Conservation (phyloP, 2,797 vertebrate species). For the Scomberomorus guttatus region DNA sequence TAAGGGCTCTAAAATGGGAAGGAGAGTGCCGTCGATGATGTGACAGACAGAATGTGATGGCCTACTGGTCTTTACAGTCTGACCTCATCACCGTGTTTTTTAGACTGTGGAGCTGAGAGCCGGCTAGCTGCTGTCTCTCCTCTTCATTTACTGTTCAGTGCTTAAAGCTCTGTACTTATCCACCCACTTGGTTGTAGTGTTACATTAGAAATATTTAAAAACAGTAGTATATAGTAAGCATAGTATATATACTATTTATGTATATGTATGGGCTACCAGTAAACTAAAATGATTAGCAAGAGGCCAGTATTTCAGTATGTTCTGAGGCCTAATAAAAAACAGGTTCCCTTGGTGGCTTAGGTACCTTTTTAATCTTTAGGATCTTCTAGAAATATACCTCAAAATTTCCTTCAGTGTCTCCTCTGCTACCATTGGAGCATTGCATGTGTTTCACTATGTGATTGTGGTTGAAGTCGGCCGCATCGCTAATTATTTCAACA, state of each 20-base stretch:
- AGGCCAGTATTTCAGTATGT: conserved; percentile 26
- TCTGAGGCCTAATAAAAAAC: conserved; percentile 65
- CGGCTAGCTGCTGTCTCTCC: conserved; percentile 34
- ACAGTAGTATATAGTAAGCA: not conserved
- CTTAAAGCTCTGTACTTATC: conserved; percentile 49
- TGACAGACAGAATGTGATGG: conserved; percentile 75
- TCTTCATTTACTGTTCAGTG: conserved; percentile 59
- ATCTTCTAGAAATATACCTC: conserved; percentile 44
- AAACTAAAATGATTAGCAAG: conserved; percentile 38
- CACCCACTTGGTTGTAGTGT: conserved; percentile 50
- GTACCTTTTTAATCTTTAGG: conserved; percentile 54
- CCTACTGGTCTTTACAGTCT: conserved; percentile 73
- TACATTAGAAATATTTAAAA: not conserved
- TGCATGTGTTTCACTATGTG: conserved; percentile 57
- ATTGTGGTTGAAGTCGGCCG: conserved; percentile 64
- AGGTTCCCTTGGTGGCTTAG: conserved; percentile 45
- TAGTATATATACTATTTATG: too few species aligned
- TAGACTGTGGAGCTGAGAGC: conserved; percentile 51
- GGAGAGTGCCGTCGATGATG: conserved; percentile 68
- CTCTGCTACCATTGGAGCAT: conserved; percentile 14
- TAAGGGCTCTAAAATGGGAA: conserved; percentile 54
- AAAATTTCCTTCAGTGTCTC: conserved; percentile 30
- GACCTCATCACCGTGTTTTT: conserved; percentile 76
- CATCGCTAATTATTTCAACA: conserved; percentile 74
- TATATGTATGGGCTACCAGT: not conserved